Evolutionary conservation across 2,888 invertebrate species (phyloP).

Genomic region (Campoletis raptor): DNA sequence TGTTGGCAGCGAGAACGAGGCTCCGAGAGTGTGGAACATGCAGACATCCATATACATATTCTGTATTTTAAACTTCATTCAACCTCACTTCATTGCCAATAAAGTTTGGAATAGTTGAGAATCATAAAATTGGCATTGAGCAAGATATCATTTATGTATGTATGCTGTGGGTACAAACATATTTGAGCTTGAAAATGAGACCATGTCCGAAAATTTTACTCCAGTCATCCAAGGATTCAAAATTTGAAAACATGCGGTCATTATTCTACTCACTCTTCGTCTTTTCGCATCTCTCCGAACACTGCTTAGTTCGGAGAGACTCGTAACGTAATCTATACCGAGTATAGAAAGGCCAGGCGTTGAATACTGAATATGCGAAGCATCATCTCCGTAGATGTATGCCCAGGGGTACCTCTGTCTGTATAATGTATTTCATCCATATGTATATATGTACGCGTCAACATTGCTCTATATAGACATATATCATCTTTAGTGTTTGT

Average conservation of each 20-base stretch:
- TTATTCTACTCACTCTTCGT: conserved; percentile 4
- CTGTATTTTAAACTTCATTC: conserved; percentile 19
- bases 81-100: neutral
- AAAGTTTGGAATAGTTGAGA: conserved; percentile 4
- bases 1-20: conserved; percentile 19
- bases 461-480: neutral
- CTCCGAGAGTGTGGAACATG: neutral
- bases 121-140: conserved; percentile 14
- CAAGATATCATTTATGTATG: conserved; percentile 11
- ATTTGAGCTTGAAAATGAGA: conserved; percentile 28
- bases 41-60: conserved; percentile 25
- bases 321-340: conserved; percentile 17
- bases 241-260: conserved; percentile 35
- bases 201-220: neutral
- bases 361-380: conserved; percentile 39
- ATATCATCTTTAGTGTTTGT: conserved; percentile 43
- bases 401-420: conserved; percentile 8
- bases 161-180: conserved; percentile 8
- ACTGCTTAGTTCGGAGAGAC: neutral
- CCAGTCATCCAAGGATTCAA: conserved; percentile 33
- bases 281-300: neutral
- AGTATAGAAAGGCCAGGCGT: conserved; percentile 1
- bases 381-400: conserved; percentile 29
- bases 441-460: neutral
- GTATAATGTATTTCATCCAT: neutral